phyloP scores from a whole-genome alignment of 30 jellyfish, hydroid and myxozoan species.

The Pseudorhiza aurosa region DNA sequence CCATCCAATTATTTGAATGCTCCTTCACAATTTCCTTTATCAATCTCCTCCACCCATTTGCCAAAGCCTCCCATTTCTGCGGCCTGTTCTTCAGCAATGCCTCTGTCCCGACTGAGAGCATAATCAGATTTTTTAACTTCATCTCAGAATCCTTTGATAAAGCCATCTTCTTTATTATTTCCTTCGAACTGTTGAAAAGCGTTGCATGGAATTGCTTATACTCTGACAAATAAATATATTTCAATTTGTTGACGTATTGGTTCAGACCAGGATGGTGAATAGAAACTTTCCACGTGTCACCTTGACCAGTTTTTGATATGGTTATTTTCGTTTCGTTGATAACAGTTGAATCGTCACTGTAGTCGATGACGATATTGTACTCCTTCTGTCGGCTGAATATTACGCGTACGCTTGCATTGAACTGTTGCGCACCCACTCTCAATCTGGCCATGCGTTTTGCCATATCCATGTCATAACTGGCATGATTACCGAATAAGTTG shows the following conservation, averaged over 20 bases:
- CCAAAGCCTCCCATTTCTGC: not conserved
- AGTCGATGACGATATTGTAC: constrained; percentile 1
- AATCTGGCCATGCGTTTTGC: not conserved
- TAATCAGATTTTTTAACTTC: not conserved
- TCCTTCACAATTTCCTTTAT: not conserved
- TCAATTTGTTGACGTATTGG: not conserved
- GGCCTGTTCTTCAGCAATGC: not conserved
- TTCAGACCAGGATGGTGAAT: constrained; percentile 35
- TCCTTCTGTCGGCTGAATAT: not conserved
- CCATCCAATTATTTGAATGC: not conserved
- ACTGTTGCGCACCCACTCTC: not conserved
- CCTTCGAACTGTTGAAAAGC: not conserved
- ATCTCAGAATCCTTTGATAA: not conserved
- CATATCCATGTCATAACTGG: not conserved
- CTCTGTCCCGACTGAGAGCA: not conserved
- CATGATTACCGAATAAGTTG: constrained; percentile 11
- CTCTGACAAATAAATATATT: not conserved
- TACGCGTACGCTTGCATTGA: not conserved
- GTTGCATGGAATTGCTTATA: not conserved
- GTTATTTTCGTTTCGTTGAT: not conserved
- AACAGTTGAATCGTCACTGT: constrained; percentile 3
- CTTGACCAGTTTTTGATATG: not conserved
- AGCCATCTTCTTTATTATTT: not conserved
- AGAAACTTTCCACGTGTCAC: constrained; percentile 17
- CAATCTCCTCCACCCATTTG: not conserved